Evolutionary conservation across 2,888 invertebrate species (phyloP), one percentile per base, ranked within the genome.

Genomic region (Lycophotia porphyrea): DNA sequence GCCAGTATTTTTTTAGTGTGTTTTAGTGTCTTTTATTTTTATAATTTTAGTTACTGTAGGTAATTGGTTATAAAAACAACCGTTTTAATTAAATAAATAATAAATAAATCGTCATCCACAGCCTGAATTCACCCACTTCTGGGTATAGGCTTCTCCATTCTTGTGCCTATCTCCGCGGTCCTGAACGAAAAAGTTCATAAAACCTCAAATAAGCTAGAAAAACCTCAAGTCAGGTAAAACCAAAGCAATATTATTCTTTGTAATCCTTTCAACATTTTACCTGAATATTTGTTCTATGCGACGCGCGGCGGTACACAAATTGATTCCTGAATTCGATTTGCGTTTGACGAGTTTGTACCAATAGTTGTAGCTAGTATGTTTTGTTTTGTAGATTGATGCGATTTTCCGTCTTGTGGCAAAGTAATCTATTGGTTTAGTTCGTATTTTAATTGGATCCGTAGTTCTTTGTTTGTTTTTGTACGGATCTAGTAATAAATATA

Each of bases 321-420:
- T 93, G 95, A 93, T 93, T 94, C 90, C 81, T 80, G 85, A 91
- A 93, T 93, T 91, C 91, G 90, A 93, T 94, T 95, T 92, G 85
- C 85, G 81, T 91, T 88, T 91, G 90, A 88, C 88, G 88, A 90
- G 80, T 82, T 82, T 58, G 39, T 76, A 72, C 68, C 72, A 84
- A 81, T 82, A 86, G 80, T 82, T 77, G 80, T 75, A 77, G 60
- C 58, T 82, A 80, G 39, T 78, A 21, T 72, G 65, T 63, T 76
- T 55, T 67, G 60, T 71, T 52, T 49, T 74, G 55, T 34, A 70
- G 47, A 86, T 84, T 83, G 69, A 81, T 77, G 78, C 66, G 75
- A 36, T 74, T 77, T 77, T 55, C 80, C 42, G 58, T 73, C 72
- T 74, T 58, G 11, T n/a, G 31, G 83, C 42, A 44, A 79, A 65